phyloP scores from a whole-genome alignment of 1,140 invertebrate species.

The Bombus impatiens region DNA sequence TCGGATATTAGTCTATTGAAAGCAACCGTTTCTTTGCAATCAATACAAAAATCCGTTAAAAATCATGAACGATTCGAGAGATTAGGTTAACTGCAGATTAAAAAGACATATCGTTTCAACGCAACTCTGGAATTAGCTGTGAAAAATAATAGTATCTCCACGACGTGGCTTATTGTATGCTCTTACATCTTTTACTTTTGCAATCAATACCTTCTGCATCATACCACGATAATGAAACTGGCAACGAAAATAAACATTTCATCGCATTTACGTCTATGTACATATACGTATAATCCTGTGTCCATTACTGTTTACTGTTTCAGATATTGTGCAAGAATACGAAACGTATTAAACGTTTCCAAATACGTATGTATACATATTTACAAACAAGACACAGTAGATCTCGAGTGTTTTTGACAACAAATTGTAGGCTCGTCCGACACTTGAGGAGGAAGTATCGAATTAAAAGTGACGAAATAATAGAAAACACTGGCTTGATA shows the following conservation, averaged over 20 bases:
- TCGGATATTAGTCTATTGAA: background rate
- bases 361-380: background rate
- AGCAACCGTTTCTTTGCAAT: background rate
- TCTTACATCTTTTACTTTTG: background rate
- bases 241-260: background rate
- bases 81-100: background rate
- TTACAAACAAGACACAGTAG: background rate
- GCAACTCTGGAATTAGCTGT: background rate
- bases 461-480: background rate
- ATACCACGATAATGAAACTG: background rate
- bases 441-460: background rate
- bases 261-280: background rate
- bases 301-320: background rate
- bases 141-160: slow-evolving; percentile 15
- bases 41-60: background rate
- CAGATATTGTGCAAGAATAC: background rate
- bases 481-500: background rate
- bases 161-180: background rate
- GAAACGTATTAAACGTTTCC: background rate
- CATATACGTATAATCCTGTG: background rate
- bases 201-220: slow-evolving; percentile 10
- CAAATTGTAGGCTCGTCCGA: background rate
- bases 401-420: background rate
- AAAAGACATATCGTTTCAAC: too few relatives aligned
- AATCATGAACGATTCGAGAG: background rate